These are phyloP conservation scores for Calyptommatus sinebrachiatus DNA, from an alignment of 2,113 vertebrate genomes.

Conservation along the genomic window DNA sequence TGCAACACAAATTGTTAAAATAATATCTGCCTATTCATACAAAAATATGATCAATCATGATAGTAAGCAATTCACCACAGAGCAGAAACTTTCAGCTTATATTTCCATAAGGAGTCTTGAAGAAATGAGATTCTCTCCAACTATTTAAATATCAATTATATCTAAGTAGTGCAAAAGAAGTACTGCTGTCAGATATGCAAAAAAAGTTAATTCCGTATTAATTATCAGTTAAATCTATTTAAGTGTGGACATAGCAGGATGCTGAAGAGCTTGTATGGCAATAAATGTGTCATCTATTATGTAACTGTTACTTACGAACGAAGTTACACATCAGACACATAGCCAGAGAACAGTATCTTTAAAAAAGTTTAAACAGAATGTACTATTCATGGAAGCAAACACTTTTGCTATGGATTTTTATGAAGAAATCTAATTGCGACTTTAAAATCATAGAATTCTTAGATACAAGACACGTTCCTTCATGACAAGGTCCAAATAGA, in stretches of 20 bases:
- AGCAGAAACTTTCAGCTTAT: not conserved
- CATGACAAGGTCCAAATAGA: not conserved
- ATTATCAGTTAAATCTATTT: too few relatives aligned
- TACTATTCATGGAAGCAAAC: not conserved
- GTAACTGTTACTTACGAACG: not conserved
- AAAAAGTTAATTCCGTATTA: too few relatives aligned
- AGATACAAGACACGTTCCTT: not conserved
- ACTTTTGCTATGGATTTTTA: not conserved
- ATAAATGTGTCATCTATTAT: not conserved
- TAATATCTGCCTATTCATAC: not conserved
- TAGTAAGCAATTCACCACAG: not conserved
- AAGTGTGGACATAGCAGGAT: too few relatives aligned
- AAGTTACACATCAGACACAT: too few relatives aligned
- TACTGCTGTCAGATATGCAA: not conserved
- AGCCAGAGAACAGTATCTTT: not conserved
- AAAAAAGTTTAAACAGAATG: not conserved
- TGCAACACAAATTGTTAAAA: not conserved
- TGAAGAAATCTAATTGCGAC: not conserved
- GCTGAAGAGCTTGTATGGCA: too few relatives aligned
- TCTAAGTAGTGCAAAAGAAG: not conserved
- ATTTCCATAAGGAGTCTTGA: too few relatives aligned
- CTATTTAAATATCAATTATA: not conserved
- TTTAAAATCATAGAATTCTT: not conserved
- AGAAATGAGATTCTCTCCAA: not conserved
- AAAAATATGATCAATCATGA: too few relatives aligned